phyloP scores from a whole-genome alignment of 1,140 invertebrate species.

The Solenopsis fugax region DNA sequence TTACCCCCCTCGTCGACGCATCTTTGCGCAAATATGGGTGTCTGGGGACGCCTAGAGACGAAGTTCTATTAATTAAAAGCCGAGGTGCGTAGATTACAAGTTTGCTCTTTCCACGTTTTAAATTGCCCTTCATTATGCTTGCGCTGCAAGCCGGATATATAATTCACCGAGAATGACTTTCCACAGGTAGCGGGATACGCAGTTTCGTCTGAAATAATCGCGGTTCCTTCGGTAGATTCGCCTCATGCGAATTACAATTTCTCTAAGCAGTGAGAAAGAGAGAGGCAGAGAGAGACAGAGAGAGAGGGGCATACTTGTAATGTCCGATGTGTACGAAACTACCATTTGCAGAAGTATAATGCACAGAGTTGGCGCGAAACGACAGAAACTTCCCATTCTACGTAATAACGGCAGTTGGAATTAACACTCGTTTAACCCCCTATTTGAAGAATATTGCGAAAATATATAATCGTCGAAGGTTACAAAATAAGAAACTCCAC shows the following conservation, averaged over 20 bases:
- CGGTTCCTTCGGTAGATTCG: conserved; percentile 19
- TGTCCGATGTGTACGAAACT: conserved; percentile 45
- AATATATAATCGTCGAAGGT: conserved; percentile 18
- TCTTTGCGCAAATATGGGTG: conserved; percentile 37
- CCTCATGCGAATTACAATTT: background rate
- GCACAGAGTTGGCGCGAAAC: conserved; percentile 29
- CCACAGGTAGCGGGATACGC: conserved; percentile 2
- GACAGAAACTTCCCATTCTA: conserved; percentile 19
- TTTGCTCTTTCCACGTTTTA: conserved; percentile 40
- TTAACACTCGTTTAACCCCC: conserved; percentile 34
- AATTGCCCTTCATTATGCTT: conserved; percentile 30
- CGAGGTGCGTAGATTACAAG: conserved; percentile 39
- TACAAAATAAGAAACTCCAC: background rate
- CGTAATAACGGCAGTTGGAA: conserved; percentile 47
- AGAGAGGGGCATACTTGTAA: background rate
- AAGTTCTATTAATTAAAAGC: conserved; percentile 54
- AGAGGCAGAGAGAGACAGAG: background rate
- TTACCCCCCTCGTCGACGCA: background rate
- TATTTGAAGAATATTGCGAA: conserved; percentile 21
- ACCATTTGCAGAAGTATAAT: conserved; percentile 44
- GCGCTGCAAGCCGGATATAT: background rate
- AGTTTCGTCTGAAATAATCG: conserved; percentile 39
- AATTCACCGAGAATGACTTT: conserved; percentile 18
- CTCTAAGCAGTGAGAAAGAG: background rate
- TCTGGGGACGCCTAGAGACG: background rate